Evolutionary conservation across 1,140 invertebrate species (phyloP).

Genomic region (Scaptomyza graminum): DNA sequence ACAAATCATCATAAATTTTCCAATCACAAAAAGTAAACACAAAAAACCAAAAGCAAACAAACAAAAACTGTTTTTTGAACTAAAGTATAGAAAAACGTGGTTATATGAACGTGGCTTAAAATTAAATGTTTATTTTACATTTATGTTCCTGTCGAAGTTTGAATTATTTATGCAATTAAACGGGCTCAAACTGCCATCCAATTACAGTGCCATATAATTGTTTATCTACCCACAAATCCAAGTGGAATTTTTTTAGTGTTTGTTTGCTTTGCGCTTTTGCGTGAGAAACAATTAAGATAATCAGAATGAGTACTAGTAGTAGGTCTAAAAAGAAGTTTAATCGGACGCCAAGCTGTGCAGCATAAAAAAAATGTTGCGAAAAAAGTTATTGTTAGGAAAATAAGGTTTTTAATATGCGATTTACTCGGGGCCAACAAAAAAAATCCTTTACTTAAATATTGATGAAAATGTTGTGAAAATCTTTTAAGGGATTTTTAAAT

Average conservation of each 20-base stretch:
- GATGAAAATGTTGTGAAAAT: too few relatives aligned
- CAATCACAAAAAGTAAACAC: too few relatives aligned
- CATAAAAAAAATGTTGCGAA: neutral
- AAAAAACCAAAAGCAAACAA: too few relatives aligned
- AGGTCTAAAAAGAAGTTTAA: neutral
- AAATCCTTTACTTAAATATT: too few relatives aligned
- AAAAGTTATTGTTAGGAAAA: neutral
- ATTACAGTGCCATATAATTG: slow-evolving; percentile 49
- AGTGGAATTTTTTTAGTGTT: slow-evolving; percentile 34
- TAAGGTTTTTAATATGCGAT: too few relatives aligned
- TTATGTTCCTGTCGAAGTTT: slow-evolving; percentile 20
- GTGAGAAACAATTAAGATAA: slow-evolving; percentile 45
- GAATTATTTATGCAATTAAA: slow-evolving; percentile 28
- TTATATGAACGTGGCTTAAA: neutral
- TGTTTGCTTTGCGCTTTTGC: slow-evolving; percentile 30
- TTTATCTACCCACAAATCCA: slow-evolving; percentile 49
- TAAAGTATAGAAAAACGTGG: too few relatives aligned
- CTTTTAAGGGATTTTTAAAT: too few relatives aligned
- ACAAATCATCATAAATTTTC: slow-evolving; percentile 38
- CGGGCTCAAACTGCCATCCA: slow-evolving; percentile 18
- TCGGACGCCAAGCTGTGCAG: neutral
- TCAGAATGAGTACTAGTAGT: too few relatives aligned
- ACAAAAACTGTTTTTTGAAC: too few relatives aligned
- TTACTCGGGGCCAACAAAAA: too few relatives aligned
- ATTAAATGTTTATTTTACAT: slow-evolving; percentile 28